Conservation (phyloP, 1,140 invertebrate genomes). For the Asbolus verrucosus region DNA sequence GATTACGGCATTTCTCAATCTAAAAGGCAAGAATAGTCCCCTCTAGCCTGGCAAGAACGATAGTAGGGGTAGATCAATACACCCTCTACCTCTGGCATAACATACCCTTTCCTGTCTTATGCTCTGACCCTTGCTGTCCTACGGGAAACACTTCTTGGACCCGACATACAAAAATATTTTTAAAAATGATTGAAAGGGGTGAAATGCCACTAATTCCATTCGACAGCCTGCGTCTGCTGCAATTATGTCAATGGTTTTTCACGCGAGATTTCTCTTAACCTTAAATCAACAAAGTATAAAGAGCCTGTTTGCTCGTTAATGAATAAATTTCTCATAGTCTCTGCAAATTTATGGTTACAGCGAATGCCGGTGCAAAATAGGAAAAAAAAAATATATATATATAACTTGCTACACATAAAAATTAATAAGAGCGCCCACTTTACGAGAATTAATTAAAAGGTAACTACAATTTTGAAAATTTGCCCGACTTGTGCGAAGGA, state of each 20-base stretch:
- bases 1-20: slow-evolving; percentile 45
- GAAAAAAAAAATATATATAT: slow-evolving; percentile 27
- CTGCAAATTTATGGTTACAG: slow-evolving; percentile 36
- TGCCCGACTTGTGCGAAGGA: not conserved
- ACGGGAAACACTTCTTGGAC: slow-evolving; percentile 32
- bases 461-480: slow-evolving; percentile 2
- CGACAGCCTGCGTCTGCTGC: not conserved
- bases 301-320: slow-evolving; percentile 34
- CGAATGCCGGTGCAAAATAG: slow-evolving; percentile 29
- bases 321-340: slow-evolving; percentile 43
- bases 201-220: too few species aligned
- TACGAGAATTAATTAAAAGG: slow-evolving; percentile 19
- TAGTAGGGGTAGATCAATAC: slow-evolving; percentile 57
- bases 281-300: slow-evolving; percentile 39
- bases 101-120: slow-evolving; percentile 50
- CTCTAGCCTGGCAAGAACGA: slow-evolving; percentile 48
- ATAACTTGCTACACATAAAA: slow-evolving; percentile 30
- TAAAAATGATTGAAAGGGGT: not conserved
- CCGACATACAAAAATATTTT: slow-evolving; percentile 23
- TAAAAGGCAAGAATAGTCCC: slow-evolving; percentile 51
- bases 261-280: slow-evolving; percentile 30
- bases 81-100: slow-evolving; percentile 55
- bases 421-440: slow-evolving; percentile 16
- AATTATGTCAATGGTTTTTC: slow-evolving; percentile 36
- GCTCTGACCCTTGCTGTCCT: slow-evolving; percentile 41